Percentiles rank a stretch among this genome's conserved stretches.
Conservation (phyloP, 2,797 vertebrate species). For the Tapirus indicus region DNA sequence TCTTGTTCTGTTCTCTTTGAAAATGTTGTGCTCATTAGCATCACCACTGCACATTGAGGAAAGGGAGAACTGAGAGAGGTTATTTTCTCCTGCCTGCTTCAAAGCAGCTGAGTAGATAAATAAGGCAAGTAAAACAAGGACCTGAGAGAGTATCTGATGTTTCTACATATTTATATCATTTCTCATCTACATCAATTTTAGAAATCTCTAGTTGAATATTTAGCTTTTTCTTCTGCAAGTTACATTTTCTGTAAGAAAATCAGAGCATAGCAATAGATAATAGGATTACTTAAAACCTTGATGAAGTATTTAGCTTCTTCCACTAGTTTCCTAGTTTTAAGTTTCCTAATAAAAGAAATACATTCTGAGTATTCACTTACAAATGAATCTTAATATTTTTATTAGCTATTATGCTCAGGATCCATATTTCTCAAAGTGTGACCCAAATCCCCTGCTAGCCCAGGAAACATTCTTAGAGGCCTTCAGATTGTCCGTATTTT, state of each 20-base stretch:
- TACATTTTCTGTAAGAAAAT: constrained; percentile 18
- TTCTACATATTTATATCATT: not conserved
- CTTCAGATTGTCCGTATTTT: not conserved
- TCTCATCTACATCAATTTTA: not conserved
- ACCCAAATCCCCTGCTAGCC: not conserved
- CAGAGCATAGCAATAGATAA: not conserved
- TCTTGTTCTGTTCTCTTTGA: constrained; percentile 19
- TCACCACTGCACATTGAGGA: not conserved
- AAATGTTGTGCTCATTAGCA: not conserved
- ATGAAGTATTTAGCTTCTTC: not conserved
- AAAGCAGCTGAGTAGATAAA: not conserved
- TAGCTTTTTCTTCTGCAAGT: not conserved
- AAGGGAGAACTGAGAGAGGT: not conserved
- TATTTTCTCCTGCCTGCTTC: not conserved
- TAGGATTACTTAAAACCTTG: not conserved
- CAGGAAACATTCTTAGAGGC: not conserved
- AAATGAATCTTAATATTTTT: not conserved
- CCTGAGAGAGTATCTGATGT: not conserved
- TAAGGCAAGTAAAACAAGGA: not conserved
- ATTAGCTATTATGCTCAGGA: not conserved
- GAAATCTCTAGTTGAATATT: not conserved
- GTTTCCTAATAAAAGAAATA: not conserved
- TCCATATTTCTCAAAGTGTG: not conserved
- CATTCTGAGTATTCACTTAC: not conserved
- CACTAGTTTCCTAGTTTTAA: not conserved